Conservation (phyloP, 37 sponge, comb jelly and placozoan genomes). For the Halichondria panicea region DNA sequence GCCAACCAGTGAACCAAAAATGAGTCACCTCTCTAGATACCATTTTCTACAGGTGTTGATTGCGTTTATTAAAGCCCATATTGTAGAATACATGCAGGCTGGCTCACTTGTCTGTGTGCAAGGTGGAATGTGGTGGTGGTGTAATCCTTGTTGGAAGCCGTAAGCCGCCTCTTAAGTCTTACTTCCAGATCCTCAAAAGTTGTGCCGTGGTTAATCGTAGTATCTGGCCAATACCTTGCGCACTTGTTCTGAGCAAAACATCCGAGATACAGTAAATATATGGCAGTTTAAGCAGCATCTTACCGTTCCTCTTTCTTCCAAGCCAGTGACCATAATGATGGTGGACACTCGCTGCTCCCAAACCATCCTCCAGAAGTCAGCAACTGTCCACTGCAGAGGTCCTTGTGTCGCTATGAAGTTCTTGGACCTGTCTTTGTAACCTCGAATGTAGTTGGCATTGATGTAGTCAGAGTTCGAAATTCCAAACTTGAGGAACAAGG, state of each 20-base stretch:
- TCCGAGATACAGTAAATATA: no score
- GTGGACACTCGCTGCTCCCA: constrained; percentile 73
- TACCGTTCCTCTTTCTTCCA: constrained; percentile 67
- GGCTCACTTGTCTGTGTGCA: constrained; percentile 41
- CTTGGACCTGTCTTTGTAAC: constrained; percentile 32
- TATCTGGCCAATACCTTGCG: constrained; percentile 88
- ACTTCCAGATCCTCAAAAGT: constrained; percentile 74
- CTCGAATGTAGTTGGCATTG: constrained; percentile 88
- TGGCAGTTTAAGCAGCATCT: background rate
- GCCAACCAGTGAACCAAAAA: constrained; percentile 91
- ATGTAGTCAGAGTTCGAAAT: constrained; percentile 88
- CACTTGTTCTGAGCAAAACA: constrained; percentile 74
- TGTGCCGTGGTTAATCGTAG: constrained; percentile 18
- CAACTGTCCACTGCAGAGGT: constrained; percentile 66
- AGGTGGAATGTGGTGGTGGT: constrained; percentile 55
- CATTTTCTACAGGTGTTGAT: constrained; percentile 46
- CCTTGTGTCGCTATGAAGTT: constrained; percentile 87
- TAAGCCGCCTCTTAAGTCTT: constrained; percentile 24
- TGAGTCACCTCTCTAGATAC: constrained; percentile 77
- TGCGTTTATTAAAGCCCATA: background rate
- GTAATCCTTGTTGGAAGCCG: constrained; percentile 21
- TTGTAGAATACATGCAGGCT: background rate
- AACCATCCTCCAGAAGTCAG: constrained; percentile 92
- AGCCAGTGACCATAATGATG: constrained; percentile 79
- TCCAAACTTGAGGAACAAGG: constrained; percentile 82